Base-by-base conservation (phyloP, 2,888 invertebrate species). In the Allophyes oxyacanthae region DNA sequence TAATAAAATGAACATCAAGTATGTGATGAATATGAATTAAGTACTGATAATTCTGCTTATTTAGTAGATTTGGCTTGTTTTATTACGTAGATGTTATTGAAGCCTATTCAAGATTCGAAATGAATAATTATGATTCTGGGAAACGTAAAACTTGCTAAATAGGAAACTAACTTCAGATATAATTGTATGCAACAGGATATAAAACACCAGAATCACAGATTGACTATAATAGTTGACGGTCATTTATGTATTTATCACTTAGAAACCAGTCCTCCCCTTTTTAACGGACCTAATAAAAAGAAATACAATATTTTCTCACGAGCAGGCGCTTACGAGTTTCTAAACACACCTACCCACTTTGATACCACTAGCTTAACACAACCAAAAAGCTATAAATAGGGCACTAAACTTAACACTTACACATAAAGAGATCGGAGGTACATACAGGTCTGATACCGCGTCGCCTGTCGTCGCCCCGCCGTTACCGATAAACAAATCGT, bases 391-490 rank as follows among this genome's bases (percentile, higher is more conserved):
- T 81, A 90, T 91, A 92, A 92, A 92, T 86, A 70, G 78, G 81
- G 81, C 80, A 89, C 82, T 89, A 89, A 91, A 92, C 85, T 86
- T 86, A 90, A 88, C 90, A 92, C 90, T 90, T 85, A 86, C 88
- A 87, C 88, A 88, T 89, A 90, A 88, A 89, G 86, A 87, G 86
- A 88, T 89, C 85, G 83, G 81, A 66, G 74, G 82, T 87, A 87
- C 85, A 89, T 88, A 86, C 86, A 88, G 86, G 84, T 81, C 83
- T 82, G 91, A 91, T 91, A 92, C 81, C 82, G 76, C 81, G 83
- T 82, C 20, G 88, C 73, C 85, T 92, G 92, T 92, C 91, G 89
- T 86, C 92, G 87, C 89, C 78, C 87, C 82, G 81, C 71, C 79
- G 77, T 71, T 76, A 79, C 78, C 86, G 90, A 92, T 93, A 92